Conservation (phyloP, 2,888 invertebrate genomes). For the Chloromyia formosa region DNA sequence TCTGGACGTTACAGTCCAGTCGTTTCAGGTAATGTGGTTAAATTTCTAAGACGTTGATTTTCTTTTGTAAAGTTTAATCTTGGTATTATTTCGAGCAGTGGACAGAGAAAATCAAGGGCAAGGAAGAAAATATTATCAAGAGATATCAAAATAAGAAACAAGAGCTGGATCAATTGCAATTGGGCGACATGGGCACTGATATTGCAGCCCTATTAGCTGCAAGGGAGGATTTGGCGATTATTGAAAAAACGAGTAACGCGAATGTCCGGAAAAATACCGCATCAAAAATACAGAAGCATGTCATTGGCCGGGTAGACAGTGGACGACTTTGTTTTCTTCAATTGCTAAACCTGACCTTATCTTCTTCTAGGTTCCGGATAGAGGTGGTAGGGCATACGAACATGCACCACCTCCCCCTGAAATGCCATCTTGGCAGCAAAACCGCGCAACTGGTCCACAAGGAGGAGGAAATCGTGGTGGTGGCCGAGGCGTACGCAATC, state of each 20-base stretch:
- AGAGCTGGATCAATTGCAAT: constrained; percentile 64
- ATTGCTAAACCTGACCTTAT: background rate
- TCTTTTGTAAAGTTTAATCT: background rate
- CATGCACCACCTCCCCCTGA: constrained; percentile 94
- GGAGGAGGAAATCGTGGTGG: constrained; percentile 64
- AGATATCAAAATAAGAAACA: constrained; percentile 68
- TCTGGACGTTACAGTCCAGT: constrained; percentile 94
- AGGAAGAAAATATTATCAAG: constrained; percentile 75
- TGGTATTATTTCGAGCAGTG: constrained; percentile 67
- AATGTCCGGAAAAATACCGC: constrained; percentile 85
- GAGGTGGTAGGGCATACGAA: constrained; percentile 92
- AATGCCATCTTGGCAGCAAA: constrained; percentile 94
- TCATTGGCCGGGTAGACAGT: constrained; percentile 79
- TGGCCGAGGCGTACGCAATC: constrained; percentile 57
- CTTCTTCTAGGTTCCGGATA: constrained; percentile 80
- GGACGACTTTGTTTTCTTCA: background rate
- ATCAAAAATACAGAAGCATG: constrained; percentile 84
- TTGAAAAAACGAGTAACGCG: constrained; percentile 92
- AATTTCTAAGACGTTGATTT: background rate
- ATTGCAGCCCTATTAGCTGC: constrained; percentile 86
- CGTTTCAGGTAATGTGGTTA: constrained; percentile 78
- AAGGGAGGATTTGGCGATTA: constrained; percentile 81
- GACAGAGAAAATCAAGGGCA: constrained; percentile 81
- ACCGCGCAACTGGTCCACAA: constrained; percentile 66
- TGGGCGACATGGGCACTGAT: constrained; percentile 54